Base-by-base conservation (phyloP, 1,140 invertebrate genomes). In the Trachymyrmex septentrionalis region DNA sequence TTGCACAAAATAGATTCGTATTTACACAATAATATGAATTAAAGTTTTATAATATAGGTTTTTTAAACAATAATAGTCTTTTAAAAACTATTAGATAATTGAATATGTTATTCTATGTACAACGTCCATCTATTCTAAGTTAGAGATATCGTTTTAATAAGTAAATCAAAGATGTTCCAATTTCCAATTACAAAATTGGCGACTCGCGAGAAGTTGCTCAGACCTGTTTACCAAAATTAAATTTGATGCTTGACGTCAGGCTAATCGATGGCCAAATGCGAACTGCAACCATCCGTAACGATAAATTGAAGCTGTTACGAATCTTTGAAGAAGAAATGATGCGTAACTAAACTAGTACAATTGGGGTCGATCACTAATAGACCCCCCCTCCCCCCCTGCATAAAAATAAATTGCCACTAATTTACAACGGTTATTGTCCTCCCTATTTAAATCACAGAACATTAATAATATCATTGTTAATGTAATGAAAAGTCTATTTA, bases 141-240 rank as follows among this genome's bases (percentile, higher is more conserved):
- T 38, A 16, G 48, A 77, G 21, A 50, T 66, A 21, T 50, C 44
- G 30, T 38, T 63, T 77, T 80, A 24, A 69, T 7, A 44, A 73
- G 16, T 30, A 72, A 59, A 59, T 14, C 19, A 48, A 73, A 75
- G 19, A 21, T 21, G 21, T 48, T 72, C 6, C 53, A 59, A 82
- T 73, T 48, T 72, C 6, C 34, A 59, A 82, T 73, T 84, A 16
- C 55, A 38, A 84, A 84, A 75, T 84, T 55, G 38, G 14, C 14
- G 14, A 19, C 38, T 30, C 27, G 38, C 69, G 38, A 71, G 55
- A 50, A 44, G 50, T 71, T 55, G 27, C 14, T 48, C 24, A n/a
- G 44, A 48, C 69, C 75, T 84, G 80, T 84, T 84, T 84, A 84
- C 69, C 69, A 5, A 75, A 84, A 84, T 84, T 84, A 75, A 61